phyloP scores from a whole-genome alignment of 1,140 invertebrate species.

The Ips typographus region DNA sequence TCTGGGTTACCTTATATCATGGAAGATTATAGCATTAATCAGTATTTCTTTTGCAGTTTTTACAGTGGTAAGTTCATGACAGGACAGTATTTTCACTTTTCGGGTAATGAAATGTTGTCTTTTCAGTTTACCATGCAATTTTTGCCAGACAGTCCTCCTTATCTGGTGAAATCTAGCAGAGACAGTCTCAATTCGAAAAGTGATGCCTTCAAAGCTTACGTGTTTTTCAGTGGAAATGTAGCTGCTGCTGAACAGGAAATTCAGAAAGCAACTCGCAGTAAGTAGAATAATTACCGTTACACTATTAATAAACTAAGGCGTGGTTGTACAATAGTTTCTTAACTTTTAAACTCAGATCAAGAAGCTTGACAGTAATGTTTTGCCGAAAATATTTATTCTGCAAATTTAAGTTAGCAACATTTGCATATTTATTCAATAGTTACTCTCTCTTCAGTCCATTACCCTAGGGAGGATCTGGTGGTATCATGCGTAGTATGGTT shows the following conservation, averaged over 20 bases:
- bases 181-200: constrained; percentile 49
- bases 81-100: background rate
- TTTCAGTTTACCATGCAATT: constrained; percentile 58
- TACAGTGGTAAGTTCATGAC: constrained; percentile 46
- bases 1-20: constrained; percentile 62
- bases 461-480: background rate
- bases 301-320: background rate
- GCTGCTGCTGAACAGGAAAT: constrained; percentile 60
- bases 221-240: constrained; percentile 61
- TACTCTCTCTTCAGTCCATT: background rate
- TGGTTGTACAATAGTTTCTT: no score
- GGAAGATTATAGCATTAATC: constrained; percentile 63
- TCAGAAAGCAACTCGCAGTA: constrained; percentile 51
- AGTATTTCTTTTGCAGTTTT: constrained; percentile 62
- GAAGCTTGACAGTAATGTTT: no score
- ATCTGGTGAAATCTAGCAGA: constrained; percentile 56
- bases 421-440: no score
- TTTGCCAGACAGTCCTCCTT: constrained; percentile 72
- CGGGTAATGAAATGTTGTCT: constrained; percentile 36
- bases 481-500: constrained; percentile 2
- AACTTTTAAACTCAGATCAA: no score
- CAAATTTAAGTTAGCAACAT: no score
- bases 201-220: constrained; percentile 58
- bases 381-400: no score
- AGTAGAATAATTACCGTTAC: constrained; percentile 3